These are phyloP conservation scores for Colletes collaris DNA, from an alignment of 2,888 invertebrate species.

Conservation along the genomic window DNA sequence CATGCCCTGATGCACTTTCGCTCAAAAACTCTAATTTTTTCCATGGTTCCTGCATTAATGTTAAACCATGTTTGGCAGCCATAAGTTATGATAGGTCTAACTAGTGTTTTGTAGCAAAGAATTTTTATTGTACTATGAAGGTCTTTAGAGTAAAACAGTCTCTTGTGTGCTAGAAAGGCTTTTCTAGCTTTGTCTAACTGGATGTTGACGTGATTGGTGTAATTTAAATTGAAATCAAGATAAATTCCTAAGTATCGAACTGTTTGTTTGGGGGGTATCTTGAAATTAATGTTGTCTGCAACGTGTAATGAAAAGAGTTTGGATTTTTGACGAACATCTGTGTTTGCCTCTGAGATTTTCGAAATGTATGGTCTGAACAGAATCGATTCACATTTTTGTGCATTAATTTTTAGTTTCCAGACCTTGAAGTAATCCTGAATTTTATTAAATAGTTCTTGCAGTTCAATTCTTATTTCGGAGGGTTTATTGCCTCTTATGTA, in stretches of 20 bases:
- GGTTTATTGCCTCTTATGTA: conserved; percentile 9
- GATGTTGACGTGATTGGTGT: conserved; percentile 3
- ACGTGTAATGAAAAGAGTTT: neutral
- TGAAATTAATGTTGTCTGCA: neutral
- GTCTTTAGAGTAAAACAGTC: conserved; percentile 49
- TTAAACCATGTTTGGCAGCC: conserved; percentile 24
- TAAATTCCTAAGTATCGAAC: conserved; percentile 53
- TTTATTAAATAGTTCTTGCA: neutral
- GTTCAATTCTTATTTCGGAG: neutral
- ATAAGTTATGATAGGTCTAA: conserved; percentile 55
- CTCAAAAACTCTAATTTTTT: conserved; percentile 56
- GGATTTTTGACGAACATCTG: neutral
- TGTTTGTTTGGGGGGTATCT: neutral
- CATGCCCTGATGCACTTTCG: conserved; percentile 54
- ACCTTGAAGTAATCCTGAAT: conserved; percentile 3
- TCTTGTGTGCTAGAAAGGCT: conserved; percentile 28
- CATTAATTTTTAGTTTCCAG: conserved; percentile 41
- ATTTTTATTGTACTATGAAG: conserved; percentile 5
- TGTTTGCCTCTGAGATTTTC: neutral
- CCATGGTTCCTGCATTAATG: conserved; percentile 31
- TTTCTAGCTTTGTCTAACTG: conserved; percentile 57
- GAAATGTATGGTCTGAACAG: conserved; percentile 29
- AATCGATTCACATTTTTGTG: conserved; percentile 34
- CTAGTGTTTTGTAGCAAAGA: conserved; percentile 1
- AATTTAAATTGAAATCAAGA: conserved; percentile 38